A percentile compares a stretch with the other conserved stretches of the same genome.
These are phyloP conservation scores for Petrosia ficiformis DNA, from an alignment of 37 sponge, comb jelly and placozoan species.

Conservation along the genomic window DNA sequence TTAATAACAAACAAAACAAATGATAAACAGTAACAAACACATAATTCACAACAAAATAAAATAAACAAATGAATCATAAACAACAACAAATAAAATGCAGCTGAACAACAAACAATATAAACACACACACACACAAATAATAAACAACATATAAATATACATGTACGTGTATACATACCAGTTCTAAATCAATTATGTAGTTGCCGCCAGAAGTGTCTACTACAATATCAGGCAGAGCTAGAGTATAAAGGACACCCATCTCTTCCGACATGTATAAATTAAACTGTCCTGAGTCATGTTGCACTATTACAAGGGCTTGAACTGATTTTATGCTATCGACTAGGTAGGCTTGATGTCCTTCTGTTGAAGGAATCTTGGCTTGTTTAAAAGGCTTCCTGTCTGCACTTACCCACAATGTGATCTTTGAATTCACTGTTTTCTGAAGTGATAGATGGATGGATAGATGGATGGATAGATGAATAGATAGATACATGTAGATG, in stretches of 20 bases:
- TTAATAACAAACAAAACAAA: too few species aligned
- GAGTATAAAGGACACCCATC: constrained; percentile 60
- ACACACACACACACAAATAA: too few species aligned
- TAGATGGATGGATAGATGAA: too few species aligned
- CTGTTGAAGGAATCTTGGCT: constrained; percentile 30
- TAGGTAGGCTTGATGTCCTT: constrained; percentile 47
- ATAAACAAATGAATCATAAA: too few species aligned
- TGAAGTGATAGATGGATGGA: constrained; percentile 12
- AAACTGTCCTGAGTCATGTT: constrained; percentile 29
- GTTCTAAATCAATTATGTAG: constrained; percentile 30
- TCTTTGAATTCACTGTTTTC: not conserved
- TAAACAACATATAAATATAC: too few species aligned
- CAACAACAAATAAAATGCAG: too few species aligned
- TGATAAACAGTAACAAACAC: too few species aligned
- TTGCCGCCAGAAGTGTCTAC: not conserved
- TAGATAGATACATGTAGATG: too few species aligned
- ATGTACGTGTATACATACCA: not conserved
- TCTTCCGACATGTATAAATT: constrained; percentile 77
- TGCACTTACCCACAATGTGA: constrained; percentile 35
- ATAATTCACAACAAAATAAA: too few species aligned
- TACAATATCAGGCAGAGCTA: constrained; percentile 48
- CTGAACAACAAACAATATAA: too few species aligned
- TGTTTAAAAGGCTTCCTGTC: constrained; percentile 23
- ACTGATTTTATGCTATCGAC: constrained; percentile 27
- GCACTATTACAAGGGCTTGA: constrained; percentile 65